Percentiles rank a stretch among this genome's conserved stretches.
These are phyloP conservation scores for Brachionus angularis DNA, from an alignment of 1,140 invertebrate genomes.

Conservation along the genomic window DNA sequence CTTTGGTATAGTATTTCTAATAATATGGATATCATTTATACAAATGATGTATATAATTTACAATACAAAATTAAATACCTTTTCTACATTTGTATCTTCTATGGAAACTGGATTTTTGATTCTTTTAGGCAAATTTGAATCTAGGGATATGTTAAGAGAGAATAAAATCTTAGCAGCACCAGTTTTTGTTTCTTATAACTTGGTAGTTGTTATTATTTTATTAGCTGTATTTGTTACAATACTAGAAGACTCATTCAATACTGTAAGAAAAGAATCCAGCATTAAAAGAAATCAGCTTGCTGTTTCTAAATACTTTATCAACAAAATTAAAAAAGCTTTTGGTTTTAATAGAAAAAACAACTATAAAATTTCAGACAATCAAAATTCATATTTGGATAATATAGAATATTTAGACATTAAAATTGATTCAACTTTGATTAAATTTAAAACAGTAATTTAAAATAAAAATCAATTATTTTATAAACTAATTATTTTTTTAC, in stretches of 20 bases:
- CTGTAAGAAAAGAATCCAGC: slow-evolving; percentile 44
- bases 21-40: slow-evolving; percentile 56
- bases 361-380: too few relatives aligned
- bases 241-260: slow-evolving; percentile 47
- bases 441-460: too few relatives aligned
- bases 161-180: slow-evolving; percentile 40
- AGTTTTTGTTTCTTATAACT: slow-evolving; percentile 46
- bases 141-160: background rate
- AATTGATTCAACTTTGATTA: too few relatives aligned
- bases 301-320: background rate
- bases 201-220: slow-evolving; percentile 47
- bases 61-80: slow-evolving; percentile 42
- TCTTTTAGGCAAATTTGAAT: background rate
- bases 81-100: background rate
- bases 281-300: background rate
- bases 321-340: background rate
- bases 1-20: slow-evolving; percentile 56
- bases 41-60: slow-evolving; percentile 61
- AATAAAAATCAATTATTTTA: too few relatives aligned
- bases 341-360: too few relatives aligned
- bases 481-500: too few relatives aligned
- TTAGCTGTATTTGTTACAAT: slow-evolving; percentile 48
- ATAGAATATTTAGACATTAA: too few relatives aligned
- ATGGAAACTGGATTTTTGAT: background rate
- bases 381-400: too few relatives aligned